phyloP scores from a whole-genome alignment of 2,888 invertebrate genomes.

The Polymixis lichenea region DNA sequence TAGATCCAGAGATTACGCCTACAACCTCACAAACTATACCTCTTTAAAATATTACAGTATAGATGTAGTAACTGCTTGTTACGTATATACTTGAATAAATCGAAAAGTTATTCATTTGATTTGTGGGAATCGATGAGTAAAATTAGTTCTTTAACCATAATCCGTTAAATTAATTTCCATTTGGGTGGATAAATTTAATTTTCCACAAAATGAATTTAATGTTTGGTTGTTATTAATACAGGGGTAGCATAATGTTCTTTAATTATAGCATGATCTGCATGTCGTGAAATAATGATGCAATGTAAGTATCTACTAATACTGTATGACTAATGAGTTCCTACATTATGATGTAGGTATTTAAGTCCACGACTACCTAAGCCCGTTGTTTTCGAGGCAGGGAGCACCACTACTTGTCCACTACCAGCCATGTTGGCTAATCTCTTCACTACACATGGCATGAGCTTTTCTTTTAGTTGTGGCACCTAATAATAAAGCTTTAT shows the following conservation, averaged over 20 bases:
- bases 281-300: slow-evolving; percentile 1
- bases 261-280: slow-evolving; percentile 9
- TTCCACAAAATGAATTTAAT: slow-evolving; percentile 5
- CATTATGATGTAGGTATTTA: slow-evolving; percentile 2
- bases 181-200: slow-evolving; percentile 10
- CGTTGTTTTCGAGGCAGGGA: too few relatives aligned
- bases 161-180: slow-evolving; percentile 9
- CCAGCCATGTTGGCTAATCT: neutral
- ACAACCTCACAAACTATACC: neutral
- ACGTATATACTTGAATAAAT: neutral
- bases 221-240: slow-evolving; percentile 8
- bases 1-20: too few relatives aligned
- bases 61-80: too few relatives aligned
- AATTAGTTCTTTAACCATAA: slow-evolving; percentile 27
- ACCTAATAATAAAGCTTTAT: too few relatives aligned
- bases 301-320: slow-evolving; percentile 15
- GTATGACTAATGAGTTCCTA: slow-evolving; percentile 24
- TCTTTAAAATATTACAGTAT: neutral
- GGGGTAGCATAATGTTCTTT: neutral
- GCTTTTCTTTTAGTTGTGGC: neutral
- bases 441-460: neutral
- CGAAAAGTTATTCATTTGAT: slow-evolving; percentile 4
- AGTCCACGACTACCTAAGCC: neutral
- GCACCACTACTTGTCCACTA: neutral
- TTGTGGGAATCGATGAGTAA: neutral